Percentiles rank a stretch among this genome's conserved stretches.
These are phyloP conservation scores for Setophaga petechia DNA, from an alignment of 2,113 vertebrate genomes.

Conservation along the genomic window DNA sequence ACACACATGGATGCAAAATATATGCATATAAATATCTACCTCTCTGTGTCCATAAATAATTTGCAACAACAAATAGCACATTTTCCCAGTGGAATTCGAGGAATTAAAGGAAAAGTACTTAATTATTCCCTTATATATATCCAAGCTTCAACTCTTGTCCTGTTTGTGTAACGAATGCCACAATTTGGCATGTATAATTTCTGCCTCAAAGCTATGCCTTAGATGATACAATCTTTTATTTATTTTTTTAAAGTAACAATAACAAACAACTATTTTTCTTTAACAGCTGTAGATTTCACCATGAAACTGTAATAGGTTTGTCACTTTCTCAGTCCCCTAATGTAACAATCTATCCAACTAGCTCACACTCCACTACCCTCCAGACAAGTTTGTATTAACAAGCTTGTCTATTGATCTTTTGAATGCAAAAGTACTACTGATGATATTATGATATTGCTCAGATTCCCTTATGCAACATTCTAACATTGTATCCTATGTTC, in stretches of 20 bases:
- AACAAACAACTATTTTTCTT: not conserved
- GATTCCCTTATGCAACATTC: not conserved
- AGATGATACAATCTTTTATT: not conserved
- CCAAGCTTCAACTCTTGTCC: not conserved
- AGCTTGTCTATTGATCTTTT: not conserved
- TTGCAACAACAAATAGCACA: not conserved
- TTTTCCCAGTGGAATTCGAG: not conserved
- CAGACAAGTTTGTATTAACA: not conserved
- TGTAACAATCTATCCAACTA: not conserved
- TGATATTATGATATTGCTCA: not conserved
- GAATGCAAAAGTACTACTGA: not conserved
- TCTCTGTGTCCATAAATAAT: not conserved
- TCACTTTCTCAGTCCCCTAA: not conserved
- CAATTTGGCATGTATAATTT: not conserved
- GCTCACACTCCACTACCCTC: not conserved
- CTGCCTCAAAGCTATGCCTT: not conserved
- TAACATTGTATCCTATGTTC: not conserved
- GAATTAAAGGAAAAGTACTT: not conserved
- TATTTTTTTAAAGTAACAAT: not conserved
- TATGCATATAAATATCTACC: not conserved
- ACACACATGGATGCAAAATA: not conserved
- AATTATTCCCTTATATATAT: not conserved
- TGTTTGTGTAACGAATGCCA: rapidly evolving
- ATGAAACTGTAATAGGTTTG: rapidly evolving
- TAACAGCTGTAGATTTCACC: not conserved